These are phyloP conservation scores for Psix sp. DNA, from an alignment of 1,140 invertebrate genomes.

Conservation along the genomic window DNA sequence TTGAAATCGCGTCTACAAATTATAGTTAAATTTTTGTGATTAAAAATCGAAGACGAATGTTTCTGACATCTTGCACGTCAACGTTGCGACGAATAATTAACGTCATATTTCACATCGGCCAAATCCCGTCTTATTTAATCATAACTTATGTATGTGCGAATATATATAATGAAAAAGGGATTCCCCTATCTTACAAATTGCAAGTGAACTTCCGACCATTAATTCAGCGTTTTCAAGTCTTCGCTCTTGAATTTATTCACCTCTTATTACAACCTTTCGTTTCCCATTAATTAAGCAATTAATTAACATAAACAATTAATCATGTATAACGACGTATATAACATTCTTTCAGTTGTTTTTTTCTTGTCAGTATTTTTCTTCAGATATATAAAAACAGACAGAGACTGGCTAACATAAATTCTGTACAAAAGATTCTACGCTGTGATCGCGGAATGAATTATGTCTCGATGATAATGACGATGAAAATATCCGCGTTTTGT, in stretches of 20 bases:
- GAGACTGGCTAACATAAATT: too few relatives aligned
- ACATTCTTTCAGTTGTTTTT: constrained; percentile 9
- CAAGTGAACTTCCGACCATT: constrained; percentile 30
- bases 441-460: too few relatives aligned
- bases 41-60: constrained; percentile 12
- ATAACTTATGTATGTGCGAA: constrained; percentile 47
- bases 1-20: too few relatives aligned
- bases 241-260: constrained; percentile 13
- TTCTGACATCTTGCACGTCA: constrained; percentile 23
- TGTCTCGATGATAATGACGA: constrained; percentile 33
- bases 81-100: constrained; percentile 36
- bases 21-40: too few relatives aligned
- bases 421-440: too few relatives aligned
- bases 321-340: too few relatives aligned
- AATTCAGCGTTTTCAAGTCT: constrained; percentile 26
- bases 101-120: constrained; percentile 38
- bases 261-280: constrained; percentile 18
- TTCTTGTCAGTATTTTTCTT: too few relatives aligned
- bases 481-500: constrained; percentile 22
- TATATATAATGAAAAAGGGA: constrained; percentile 49
- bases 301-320: constrained; percentile 25
- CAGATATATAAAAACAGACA: too few relatives aligned
- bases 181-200: constrained; percentile 45
- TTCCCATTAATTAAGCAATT: constrained; percentile 23
- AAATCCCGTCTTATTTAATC: constrained; percentile 35